These are phyloP conservation scores for Troides aeacus DNA, from an alignment of 2,888 invertebrate genomes.

Conservation along the genomic window DNA sequence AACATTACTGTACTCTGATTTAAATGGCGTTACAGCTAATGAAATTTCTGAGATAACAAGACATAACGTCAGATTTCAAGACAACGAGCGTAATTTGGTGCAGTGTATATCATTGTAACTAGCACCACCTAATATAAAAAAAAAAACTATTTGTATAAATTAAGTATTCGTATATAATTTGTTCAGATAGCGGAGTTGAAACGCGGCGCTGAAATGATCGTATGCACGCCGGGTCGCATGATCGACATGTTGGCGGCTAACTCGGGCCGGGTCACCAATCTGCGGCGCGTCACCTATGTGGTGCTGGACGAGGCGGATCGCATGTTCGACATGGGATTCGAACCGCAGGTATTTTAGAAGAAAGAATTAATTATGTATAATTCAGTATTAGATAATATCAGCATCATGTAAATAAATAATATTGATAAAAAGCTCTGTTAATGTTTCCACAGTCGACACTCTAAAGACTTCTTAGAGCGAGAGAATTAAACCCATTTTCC, in stretches of 20 bases:
- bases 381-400: no score
- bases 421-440: no score
- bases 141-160: not conserved
- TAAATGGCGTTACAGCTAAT: no score
- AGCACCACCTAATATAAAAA: not conserved
- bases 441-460: no score
- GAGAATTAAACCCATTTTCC: no score
- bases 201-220: conserved; percentile 98
- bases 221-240: conserved; percentile 99
- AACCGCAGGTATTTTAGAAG: conserved; percentile 85
- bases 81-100: no score
- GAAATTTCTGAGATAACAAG: no score
- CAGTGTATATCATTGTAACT: no score
- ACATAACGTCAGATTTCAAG: no score
- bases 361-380: not conserved
- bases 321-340: conserved; percentile 99
- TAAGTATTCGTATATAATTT: not conserved
- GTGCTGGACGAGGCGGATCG: conserved; percentile 99
- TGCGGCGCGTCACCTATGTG: conserved; percentile 97
- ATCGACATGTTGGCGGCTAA: conserved; percentile 99
- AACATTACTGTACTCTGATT: no score
- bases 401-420: no score
- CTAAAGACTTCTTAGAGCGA: no score
- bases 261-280: conserved; percentile 97
- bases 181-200: conserved; percentile 93